Percentiles rank a stretch among this genome's conserved stretches.
Evolutionary conservation across 2,888 invertebrate genomes (phyloP).

Genomic region (Rhopalosiphum nymphaeae): DNA sequence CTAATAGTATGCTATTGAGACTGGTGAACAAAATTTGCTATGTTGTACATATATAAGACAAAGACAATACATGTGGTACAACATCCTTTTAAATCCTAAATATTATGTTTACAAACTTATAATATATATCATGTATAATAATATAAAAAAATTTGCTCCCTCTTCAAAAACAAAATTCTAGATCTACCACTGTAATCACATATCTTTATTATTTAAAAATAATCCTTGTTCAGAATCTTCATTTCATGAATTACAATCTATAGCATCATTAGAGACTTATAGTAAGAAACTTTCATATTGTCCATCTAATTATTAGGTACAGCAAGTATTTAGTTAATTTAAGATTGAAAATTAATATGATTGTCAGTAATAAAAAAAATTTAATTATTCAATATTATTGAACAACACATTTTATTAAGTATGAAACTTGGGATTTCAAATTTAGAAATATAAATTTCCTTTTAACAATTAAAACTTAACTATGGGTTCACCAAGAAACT

Average conservation of each 20-base stretch:
- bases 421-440: not conserved
- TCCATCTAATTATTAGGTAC: not conserved
- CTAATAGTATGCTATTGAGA: too few relatives aligned
- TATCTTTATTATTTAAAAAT: not conserved
- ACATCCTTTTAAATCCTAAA: too few relatives aligned
- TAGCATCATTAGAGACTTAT: not conserved
- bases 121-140: too few relatives aligned
- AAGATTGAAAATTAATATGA: not conserved
- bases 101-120: too few relatives aligned
- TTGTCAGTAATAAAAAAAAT: not conserved
- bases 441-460: not conserved
- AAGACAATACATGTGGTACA: too few relatives aligned
- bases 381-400: not conserved
- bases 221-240: not conserved
- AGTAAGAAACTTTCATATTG: not conserved
- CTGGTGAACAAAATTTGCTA: too few relatives aligned
- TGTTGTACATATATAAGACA: too few relatives aligned
- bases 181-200: not conserved
- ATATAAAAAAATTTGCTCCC: too few relatives aligned
- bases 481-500: not conserved
- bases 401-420: not conserved
- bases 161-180: too few relatives aligned
- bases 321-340: not conserved
- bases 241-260: not conserved
- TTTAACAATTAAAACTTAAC: not conserved